phyloP scores from a whole-genome alignment of 1,140 invertebrate species.

The Meteorus sp. region DNA sequence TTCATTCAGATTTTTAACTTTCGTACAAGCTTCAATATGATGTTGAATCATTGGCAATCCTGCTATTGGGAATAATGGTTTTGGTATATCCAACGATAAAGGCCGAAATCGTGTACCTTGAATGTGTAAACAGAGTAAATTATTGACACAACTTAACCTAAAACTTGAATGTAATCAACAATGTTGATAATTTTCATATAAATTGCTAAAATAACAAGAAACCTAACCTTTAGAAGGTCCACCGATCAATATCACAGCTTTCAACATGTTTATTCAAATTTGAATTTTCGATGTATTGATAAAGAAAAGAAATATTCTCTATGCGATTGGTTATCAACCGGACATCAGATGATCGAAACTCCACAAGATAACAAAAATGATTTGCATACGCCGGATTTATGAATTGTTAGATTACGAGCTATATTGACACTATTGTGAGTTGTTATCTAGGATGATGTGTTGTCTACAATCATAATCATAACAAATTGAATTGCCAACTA shows the following conservation, averaged over 20 bases:
- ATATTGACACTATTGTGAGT: too few relatives aligned
- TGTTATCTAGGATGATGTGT: too few relatives aligned
- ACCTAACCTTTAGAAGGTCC: slow-evolving; percentile 74
- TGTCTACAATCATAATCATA: too few relatives aligned
- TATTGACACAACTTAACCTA: background rate
- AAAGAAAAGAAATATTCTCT: too few relatives aligned
- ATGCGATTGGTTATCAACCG: too few relatives aligned
- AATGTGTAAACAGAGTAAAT: slow-evolving; percentile 19
- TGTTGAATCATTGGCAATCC: slow-evolving; percentile 94
- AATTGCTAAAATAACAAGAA: slow-evolving; percentile 20
- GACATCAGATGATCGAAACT: too few relatives aligned
- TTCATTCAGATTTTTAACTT: slow-evolving; percentile 80
- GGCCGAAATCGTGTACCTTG: slow-evolving; percentile 95
- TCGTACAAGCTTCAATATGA: slow-evolving; percentile 92
- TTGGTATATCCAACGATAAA: slow-evolving; percentile 93
- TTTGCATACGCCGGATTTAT: too few relatives aligned
- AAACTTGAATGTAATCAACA: slow-evolving; percentile 26
- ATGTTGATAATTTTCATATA: slow-evolving; percentile 13
- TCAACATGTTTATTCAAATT: slow-evolving; percentile 61
- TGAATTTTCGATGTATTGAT: background rate
- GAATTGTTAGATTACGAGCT: too few relatives aligned
- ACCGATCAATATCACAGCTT: slow-evolving; percentile 76
- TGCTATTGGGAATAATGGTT: slow-evolving; percentile 95
- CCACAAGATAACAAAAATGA: too few relatives aligned
- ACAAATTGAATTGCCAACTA: too few relatives aligned